These are phyloP conservation scores for Struthio camelus DNA, from an alignment of 2,113 vertebrate genomes.

Conservation along the genomic window DNA sequence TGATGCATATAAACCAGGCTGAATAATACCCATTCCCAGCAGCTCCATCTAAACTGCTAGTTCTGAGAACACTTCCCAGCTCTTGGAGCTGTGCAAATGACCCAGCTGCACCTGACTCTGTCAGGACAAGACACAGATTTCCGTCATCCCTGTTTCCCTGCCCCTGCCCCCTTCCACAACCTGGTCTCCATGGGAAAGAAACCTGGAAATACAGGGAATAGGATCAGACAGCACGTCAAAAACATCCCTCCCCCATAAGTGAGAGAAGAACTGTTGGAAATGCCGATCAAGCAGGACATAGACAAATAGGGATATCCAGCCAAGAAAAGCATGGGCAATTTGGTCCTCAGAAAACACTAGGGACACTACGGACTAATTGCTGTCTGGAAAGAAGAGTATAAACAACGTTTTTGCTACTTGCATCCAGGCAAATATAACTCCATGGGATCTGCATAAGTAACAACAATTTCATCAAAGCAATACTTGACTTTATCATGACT, in stretches of 20 bases:
- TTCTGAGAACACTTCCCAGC: neutral
- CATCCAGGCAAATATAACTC: neutral
- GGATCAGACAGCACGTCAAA: neutral
- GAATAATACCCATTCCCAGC: neutral
- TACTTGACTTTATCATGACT: neutral
- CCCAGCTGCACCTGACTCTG: neutral
- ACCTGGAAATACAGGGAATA: neutral
- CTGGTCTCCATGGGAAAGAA: neutral
- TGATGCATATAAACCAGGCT: neutral
- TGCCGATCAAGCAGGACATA: neutral
- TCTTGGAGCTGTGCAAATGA: neutral
- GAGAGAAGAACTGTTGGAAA: neutral
- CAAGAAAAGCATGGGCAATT: neutral
- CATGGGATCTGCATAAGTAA: neutral
- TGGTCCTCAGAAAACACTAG: neutral
- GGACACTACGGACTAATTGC: neutral
- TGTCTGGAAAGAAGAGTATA: neutral
- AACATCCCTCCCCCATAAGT: neutral
- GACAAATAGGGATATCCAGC: rapidly evolving
- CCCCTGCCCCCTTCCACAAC: neutral
- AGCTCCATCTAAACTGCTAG: neutral
- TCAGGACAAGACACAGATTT: no score
- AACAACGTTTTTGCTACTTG: neutral
- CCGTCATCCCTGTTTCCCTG: neutral
- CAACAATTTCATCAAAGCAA: neutral